phyloP scores from a whole-genome alignment of 1,140 invertebrate genomes.

The Heliconius himera region DNA sequence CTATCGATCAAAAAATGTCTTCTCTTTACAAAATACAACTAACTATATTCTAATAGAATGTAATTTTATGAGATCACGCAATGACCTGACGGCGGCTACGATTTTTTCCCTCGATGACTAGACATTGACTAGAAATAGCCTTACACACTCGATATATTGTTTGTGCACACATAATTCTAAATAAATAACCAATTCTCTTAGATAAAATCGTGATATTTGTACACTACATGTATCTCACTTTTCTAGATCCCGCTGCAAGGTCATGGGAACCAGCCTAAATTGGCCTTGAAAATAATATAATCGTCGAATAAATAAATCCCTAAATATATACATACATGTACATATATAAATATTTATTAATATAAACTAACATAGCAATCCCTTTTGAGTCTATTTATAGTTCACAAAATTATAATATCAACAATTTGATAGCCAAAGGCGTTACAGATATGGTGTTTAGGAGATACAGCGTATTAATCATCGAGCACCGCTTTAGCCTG shows the following conservation, averaged over 20 bases:
- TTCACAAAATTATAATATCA: slow-evolving; percentile 2
- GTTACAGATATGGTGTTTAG: background rate
- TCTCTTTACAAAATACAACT: background rate
- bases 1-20: background rate
- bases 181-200: slow-evolving; percentile 17
- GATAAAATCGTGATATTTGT: background rate
- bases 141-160: slow-evolving; percentile 4
- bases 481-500: slow-evolving; percentile 65
- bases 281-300: background rate
- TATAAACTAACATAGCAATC: slow-evolving; percentile 4
- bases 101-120: slow-evolving; percentile 25
- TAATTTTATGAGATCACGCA: slow-evolving; percentile 28
- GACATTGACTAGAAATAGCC: slow-evolving; percentile 32
- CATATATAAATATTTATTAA: background rate
- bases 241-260: background rate
- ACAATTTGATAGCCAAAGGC: background rate
- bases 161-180: slow-evolving; percentile 27
- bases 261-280: slow-evolving; percentile 4
- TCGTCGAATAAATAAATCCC: background rate
- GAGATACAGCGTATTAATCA: slow-evolving; percentile 43
- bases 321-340: background rate
- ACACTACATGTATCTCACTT: background rate
- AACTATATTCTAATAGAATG: slow-evolving; percentile 17
- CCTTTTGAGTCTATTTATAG: background rate
- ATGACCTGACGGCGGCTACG: background rate